A percentile compares a stretch with the other conserved stretches of the same genome.
These are phyloP conservation scores for Aphaenogaster floridana DNA, from an alignment of 1,140 invertebrate species.

Conservation along the genomic window DNA sequence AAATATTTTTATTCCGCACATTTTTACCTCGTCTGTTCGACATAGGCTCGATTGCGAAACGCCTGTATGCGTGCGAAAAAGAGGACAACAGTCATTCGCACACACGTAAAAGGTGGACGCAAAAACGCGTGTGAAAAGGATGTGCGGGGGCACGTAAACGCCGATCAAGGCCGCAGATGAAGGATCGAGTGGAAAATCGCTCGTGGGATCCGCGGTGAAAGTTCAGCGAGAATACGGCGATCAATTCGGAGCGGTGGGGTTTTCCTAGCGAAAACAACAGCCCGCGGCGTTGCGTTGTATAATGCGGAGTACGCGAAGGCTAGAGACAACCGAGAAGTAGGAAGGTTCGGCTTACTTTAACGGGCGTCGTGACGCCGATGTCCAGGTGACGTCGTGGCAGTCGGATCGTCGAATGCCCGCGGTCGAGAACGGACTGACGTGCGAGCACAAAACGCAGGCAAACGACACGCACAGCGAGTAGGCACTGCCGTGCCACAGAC, in stretches of 20 bases:
- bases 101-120: background rate
- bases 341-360: conserved; percentile 7
- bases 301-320: background rate
- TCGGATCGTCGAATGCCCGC: background rate
- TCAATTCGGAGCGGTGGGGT: background rate
- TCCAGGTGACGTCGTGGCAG: background rate
- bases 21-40: too few relatives aligned
- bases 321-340: too few relatives aligned
- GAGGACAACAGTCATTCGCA: background rate
- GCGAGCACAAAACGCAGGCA: background rate
- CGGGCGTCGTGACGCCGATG: too few relatives aligned
- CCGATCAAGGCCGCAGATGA: background rate
- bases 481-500: background rate
- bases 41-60: background rate
- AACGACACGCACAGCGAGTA: background rate
- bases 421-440: conserved; percentile 12
- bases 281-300: background rate
- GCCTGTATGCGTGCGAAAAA: background rate
- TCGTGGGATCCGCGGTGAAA: conserved; percentile 9
- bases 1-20: background rate
- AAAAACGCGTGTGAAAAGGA: background rate
- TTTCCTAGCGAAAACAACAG: background rate
- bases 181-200: background rate
- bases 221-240: background rate
- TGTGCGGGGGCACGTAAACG: background rate